Evolutionary conservation across 2,888 invertebrate genomes (phyloP).

Genomic region (Agelastica alni): DNA sequence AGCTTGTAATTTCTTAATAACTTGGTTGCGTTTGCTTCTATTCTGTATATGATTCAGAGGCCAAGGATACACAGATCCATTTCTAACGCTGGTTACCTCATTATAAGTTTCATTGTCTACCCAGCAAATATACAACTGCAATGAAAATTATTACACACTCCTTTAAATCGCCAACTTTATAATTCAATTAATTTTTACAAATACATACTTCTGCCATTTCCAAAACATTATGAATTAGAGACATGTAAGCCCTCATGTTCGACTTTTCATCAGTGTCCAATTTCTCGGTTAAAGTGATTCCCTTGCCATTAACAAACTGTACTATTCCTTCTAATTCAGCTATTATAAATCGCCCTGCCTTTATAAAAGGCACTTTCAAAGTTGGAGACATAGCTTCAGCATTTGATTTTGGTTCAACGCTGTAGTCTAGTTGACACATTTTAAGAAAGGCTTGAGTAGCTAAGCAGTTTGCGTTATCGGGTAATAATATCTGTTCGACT

Average conservation of each 20-base stretch:
- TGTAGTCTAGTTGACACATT: conserved; percentile 87
- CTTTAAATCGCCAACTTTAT: too few relatives aligned
- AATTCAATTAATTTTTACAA: neutral
- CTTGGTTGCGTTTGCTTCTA: conserved; percentile 71
- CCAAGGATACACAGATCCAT: conserved; percentile 92
- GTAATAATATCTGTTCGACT: conserved; percentile 90
- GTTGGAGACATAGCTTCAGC: conserved; percentile 97
- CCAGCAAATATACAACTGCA: conserved; percentile 84
- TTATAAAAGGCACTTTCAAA: conserved; percentile 89
- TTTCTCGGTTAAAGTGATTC: conserved; percentile 72
- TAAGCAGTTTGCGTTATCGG: conserved; percentile 92
- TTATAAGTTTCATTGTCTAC: conserved; percentile 77
- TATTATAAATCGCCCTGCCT: conserved; percentile 85
- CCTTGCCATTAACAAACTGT: conserved; percentile 84
- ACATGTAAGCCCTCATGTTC: conserved; percentile 93
- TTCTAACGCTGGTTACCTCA: conserved; percentile 80
- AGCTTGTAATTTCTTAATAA: conserved; percentile 73
- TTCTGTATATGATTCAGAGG: conserved; percentile 85
- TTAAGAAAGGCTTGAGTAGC: conserved; percentile 91
- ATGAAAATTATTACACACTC: conserved; percentile 37
- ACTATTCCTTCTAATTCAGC: conserved; percentile 92
- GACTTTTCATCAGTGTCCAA: conserved; percentile 78
- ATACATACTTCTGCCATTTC: conserved; percentile 81
- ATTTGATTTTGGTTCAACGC: conserved; percentile 82
- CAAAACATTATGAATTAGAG: conserved; percentile 84